A percentile compares a stretch with the other conserved stretches of the same genome.
phyloP scores from a whole-genome alignment of 2,797 vertebrate species.

The Gila robusta region DNA sequence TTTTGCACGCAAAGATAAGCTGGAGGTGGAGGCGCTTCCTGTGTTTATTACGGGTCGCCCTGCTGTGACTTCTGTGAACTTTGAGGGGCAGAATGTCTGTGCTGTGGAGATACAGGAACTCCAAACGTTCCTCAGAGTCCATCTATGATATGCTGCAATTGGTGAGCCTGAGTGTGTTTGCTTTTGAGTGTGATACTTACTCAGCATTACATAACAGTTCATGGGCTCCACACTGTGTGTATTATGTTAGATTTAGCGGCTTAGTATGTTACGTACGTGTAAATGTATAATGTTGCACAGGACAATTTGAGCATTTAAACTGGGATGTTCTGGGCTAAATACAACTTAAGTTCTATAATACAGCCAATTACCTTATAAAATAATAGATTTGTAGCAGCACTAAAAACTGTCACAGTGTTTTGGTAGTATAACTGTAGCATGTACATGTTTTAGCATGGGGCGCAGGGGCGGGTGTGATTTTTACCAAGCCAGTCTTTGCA shows the following conservation, averaged over 20 bases:
- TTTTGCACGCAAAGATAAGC: slow-evolving; percentile 38
- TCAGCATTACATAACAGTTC: slow-evolving; percentile 40
- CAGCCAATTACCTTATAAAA: neutral
- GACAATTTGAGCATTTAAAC: neutral
- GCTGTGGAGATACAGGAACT: slow-evolving; percentile 79
- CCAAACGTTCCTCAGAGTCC: slow-evolving; percentile 76
- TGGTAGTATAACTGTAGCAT: neutral
- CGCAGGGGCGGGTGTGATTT: too few relatives aligned
- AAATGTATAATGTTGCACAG: neutral
- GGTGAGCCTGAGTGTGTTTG: slow-evolving; percentile 72
- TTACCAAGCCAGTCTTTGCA: neutral
- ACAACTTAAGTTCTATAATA: neutral
- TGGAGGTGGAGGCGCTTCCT: slow-evolving; percentile 34
- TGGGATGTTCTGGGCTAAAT: neutral
- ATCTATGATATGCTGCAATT: slow-evolving; percentile 80
- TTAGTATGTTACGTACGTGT: neutral
- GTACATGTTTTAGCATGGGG: neutral
- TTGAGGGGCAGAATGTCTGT: slow-evolving; percentile 77
- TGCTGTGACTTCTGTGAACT: slow-evolving; percentile 50
- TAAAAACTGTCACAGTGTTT: neutral
- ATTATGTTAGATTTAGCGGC: neutral
- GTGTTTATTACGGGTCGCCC: slow-evolving; percentile 41
- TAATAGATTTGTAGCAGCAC: neutral
- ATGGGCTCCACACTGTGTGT: neutral
- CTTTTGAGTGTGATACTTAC: slow-evolving; percentile 45